Percentiles rank a stretch among this genome's conserved stretches.
Evolutionary conservation across 2,797 vertebrate genomes (phyloP).

Genomic region (Karalla daura): DNA sequence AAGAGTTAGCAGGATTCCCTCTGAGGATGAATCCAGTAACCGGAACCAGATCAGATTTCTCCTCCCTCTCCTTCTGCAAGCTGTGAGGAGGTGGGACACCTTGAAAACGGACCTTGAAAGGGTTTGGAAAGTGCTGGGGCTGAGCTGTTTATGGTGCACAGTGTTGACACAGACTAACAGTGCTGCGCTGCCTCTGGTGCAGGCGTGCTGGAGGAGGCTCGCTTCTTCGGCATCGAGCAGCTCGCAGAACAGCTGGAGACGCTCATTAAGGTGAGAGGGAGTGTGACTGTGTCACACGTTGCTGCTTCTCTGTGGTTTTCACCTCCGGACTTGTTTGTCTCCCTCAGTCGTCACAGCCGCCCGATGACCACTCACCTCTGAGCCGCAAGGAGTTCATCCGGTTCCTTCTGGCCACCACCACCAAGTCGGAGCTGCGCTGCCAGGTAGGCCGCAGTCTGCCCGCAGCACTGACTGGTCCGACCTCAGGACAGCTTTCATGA

Average conservation of each 20-base stretch:
- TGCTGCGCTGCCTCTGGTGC: neutral
- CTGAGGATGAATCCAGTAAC: too few relatives aligned
- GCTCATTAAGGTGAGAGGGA: conserved; percentile 88
- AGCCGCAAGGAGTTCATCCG: conserved; percentile 91
- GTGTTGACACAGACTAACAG: too few relatives aligned
- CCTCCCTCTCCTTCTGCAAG: too few relatives aligned
- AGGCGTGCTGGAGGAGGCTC: conserved; percentile 94
- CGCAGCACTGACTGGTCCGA: neutral
- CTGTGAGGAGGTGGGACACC: too few relatives aligned
- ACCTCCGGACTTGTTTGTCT: neutral
- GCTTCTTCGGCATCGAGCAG: conserved; percentile 94
- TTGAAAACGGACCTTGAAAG: too few relatives aligned
- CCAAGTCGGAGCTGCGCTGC: conserved; percentile 94
- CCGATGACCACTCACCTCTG: conserved; percentile 92
- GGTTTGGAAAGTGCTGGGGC: too few relatives aligned
- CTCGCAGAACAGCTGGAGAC: conserved; percentile 91
- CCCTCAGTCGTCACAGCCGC: conserved; percentile 87
- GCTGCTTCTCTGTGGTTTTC: too few relatives aligned
- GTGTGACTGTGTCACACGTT: neutral
- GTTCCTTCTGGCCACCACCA: conserved; percentile 91
- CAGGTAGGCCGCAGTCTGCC: conserved; percentile 83
- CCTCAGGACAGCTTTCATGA: too few relatives aligned
- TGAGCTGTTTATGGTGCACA: too few relatives aligned
- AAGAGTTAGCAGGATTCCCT: too few relatives aligned
- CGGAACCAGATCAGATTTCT: too few relatives aligned